These are phyloP conservation scores for Tribolium madens DNA, from an alignment of 1,140 invertebrate genomes.

Conservation along the genomic window DNA sequence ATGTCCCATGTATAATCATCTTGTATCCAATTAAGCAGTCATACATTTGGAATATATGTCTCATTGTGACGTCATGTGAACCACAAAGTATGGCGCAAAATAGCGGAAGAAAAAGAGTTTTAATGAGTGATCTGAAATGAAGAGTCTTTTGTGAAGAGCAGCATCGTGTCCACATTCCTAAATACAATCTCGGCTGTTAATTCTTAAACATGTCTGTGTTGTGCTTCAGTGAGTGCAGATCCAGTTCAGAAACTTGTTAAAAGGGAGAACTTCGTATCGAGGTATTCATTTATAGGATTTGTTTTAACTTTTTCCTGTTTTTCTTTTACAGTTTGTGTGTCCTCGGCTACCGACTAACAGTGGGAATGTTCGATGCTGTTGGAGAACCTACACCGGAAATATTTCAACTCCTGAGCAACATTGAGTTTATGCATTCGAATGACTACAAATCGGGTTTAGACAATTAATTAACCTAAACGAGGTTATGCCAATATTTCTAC, in stretches of 20 bases:
- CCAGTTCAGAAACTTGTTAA: conserved; percentile 58
- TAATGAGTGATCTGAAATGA: conserved; percentile 18
- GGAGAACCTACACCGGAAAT: conserved; percentile 15
- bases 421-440: conserved; percentile 8
- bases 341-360: conserved; percentile 19
- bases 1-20: conserved; percentile 32
- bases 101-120: conserved; percentile 16
- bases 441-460: neutral
- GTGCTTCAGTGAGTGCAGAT: conserved; percentile 57
- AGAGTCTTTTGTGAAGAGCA: conserved; percentile 24
- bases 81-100: neutral
- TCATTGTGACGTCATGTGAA: conserved; percentile 30
- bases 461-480: conserved; percentile 18
- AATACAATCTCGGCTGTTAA: conserved; percentile 58
- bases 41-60: conserved; percentile 3
- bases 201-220: conserved; percentile 58
- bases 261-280: conserved; percentile 48
- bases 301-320: conserved; percentile 38
- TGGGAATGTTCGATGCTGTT: conserved; percentile 6
- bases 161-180: conserved; percentile 55
- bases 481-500: neutral
- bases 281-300: conserved; percentile 45
- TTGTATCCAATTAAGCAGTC: conserved; percentile 38
- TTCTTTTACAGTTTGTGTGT: conserved; percentile 18
- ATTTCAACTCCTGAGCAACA: conserved; percentile 1